These are phyloP conservation scores for Apis laboriosa DNA, from an alignment of 1,140 invertebrate species.

Conservation along the genomic window DNA sequence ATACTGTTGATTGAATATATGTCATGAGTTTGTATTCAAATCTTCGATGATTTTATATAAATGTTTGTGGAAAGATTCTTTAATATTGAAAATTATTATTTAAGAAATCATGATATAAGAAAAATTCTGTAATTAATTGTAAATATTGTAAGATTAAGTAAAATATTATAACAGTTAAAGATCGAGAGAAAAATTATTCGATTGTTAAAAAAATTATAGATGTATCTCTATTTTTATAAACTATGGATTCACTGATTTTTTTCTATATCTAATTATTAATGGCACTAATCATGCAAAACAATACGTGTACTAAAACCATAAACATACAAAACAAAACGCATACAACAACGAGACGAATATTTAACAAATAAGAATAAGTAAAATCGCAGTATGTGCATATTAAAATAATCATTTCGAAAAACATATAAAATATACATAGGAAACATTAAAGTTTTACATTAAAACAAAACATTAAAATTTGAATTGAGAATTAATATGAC, in stretches of 20 bases:
- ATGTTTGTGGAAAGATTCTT: not conserved
- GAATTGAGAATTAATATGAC: not conserved
- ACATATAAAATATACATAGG: conserved; percentile 1
- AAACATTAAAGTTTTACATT: conserved; percentile 14
- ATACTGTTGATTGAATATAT: conserved; percentile 17
- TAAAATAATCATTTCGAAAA: conserved; percentile 16
- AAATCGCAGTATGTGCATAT: conserved; percentile 32
- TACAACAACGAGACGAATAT: conserved; percentile 20
- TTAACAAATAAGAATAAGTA: conserved; percentile 5
- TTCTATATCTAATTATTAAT: conserved; percentile 23
- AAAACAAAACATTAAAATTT: too few relatives aligned
- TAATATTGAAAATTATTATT: too few relatives aligned
- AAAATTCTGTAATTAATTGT: not conserved
- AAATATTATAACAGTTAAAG: not conserved
- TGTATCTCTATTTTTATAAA: conserved; percentile 23
- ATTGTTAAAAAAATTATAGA: not conserved
- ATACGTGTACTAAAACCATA: not conserved
- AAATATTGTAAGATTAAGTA: conserved; percentile 20
- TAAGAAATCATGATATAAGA: not conserved
- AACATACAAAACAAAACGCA: conserved; percentile 12
- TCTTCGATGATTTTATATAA: not conserved
- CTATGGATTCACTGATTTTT: not conserved
- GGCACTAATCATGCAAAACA: conserved; percentile 43
- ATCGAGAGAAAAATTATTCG: not conserved
- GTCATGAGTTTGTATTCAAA: not conserved